Evolutionary conservation across 2,113 vertebrate genomes (phyloP).

Genomic region (Brienomyrus longianalis): DNA sequence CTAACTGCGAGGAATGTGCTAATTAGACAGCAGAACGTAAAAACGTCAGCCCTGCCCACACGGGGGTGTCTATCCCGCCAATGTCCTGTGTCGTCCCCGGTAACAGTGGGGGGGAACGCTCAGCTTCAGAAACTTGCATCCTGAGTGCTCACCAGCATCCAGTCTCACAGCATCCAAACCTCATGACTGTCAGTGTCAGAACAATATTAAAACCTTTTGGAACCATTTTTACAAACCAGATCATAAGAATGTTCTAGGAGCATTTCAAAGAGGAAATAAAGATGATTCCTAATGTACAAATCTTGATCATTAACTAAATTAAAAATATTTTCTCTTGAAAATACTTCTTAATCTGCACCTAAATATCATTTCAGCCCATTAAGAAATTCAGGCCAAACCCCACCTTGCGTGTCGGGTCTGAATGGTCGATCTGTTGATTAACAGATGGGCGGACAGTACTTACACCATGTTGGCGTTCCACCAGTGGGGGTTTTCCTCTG

Average conservation of each 20-base stretch:
- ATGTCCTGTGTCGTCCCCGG: not conserved
- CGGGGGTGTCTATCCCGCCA: not conserved
- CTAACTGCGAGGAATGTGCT: not conserved
- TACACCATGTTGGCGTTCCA: slow-evolving; percentile 84
- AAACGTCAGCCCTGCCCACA: not conserved
- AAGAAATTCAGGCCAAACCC: not conserved
- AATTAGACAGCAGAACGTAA: not conserved
- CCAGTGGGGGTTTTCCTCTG: slow-evolving; percentile 78
- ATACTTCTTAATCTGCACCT: not conserved
- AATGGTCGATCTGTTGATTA: not conserved
- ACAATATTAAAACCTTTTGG: not conserved
- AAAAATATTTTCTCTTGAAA: not conserved
- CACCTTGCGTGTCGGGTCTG: not conserved
- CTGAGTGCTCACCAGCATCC: not conserved
- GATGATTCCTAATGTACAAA: not conserved
- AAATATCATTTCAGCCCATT: not conserved
- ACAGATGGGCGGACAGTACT: slow-evolving; percentile 31
- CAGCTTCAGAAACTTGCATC: not conserved
- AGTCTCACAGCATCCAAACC: not conserved
- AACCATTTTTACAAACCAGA: not conserved
- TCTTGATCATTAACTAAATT: not conserved
- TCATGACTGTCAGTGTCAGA: not conserved
- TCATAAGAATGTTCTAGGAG: not conserved
- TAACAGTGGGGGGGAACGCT: not conserved
- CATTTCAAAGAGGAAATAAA: not conserved